Evolutionary conservation across 2,113 vertebrate species (phyloP), one percentile per base, ranked within the genome.

Genomic region (Excalfactoria chinensis): DNA sequence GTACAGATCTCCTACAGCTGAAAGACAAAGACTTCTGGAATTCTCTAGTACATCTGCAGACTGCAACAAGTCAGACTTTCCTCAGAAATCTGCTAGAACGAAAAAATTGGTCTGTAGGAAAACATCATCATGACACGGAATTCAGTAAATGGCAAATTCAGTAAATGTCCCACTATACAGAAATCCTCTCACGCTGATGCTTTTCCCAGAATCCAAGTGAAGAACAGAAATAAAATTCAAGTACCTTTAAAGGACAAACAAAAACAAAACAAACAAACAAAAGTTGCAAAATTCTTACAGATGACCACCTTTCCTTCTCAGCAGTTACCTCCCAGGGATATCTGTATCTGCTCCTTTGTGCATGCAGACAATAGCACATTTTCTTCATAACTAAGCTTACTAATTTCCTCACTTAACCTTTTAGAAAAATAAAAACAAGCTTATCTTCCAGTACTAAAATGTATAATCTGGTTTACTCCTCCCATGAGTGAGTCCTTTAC

Each of bases 151-250:
- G 30, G 83, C 64, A 92, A 86, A n/a, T n/a, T n/a, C n/a, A n/a
- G n/a, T n/a, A n/a, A n/a, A n/a, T n/a, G n/a, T 81, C 71, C 53
- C 48, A 34, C n/a, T 63, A 43, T 20, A 53, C 9, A 16, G 66
- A 70, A 56, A 71, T 44, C 2, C 0, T 67, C 64, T 74, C 80
- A 63, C 41, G 46, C 74, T 49, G 41, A 80, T 73, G 77, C 49
- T 88, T 51, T 84, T 91, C 71, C 7, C 73, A 32, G 49, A 93
- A 69, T 67, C 72, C 53, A 88, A 89, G 22, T 26, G 28, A 81
- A 83, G 70, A 95, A 64, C 25, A 93, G 62, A 95, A 95, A 86
- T 58, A 84, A 94, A 94, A 90, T 46, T 79, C 63, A 89, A 93
- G 89, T 72, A 93, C 60, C 93, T 94, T 32, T 7, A 32, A 95